Evolutionary conservation across 2,888 invertebrate species (phyloP).

Genomic region (Plebejus melissa): DNA sequence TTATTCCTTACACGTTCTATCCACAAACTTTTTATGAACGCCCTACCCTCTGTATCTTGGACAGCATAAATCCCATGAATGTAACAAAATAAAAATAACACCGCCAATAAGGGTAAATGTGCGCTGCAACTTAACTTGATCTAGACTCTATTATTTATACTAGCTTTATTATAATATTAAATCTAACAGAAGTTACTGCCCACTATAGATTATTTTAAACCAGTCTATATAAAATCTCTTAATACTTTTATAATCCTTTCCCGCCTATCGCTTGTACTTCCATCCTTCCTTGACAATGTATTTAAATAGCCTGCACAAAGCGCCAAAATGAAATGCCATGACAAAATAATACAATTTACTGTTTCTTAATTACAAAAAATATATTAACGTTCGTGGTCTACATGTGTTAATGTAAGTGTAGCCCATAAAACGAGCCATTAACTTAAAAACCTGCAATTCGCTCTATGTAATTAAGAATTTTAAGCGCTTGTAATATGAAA

Average conservation of each 20-base stretch:
- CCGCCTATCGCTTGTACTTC: background rate
- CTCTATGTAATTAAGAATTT: constrained; percentile 31
- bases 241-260: background rate
- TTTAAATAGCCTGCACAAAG: background rate
- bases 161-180: background rate
- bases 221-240: background rate
- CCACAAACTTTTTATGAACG: constrained; percentile 73
- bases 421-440: constrained; percentile 17
- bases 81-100: constrained; percentile 22
- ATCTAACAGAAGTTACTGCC: background rate
- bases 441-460: constrained; percentile 25
- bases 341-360: background rate
- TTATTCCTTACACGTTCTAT: constrained; percentile 76
- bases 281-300: too few relatives aligned
- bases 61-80: constrained; percentile 47
- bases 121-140: background rate
- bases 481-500: constrained; percentile 65
- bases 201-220: background rate
- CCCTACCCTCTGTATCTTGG: constrained; percentile 58
- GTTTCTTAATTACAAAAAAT: constrained; percentile 13
- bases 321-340: background rate
- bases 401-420: constrained; percentile 15
- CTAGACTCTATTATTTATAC: background rate
- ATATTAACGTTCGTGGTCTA: constrained; percentile 4
- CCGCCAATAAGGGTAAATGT: background rate